Evolutionary conservation across 2,888 invertebrate genomes (phyloP), one percentile per base, ranked within the genome.

Genomic region (Sisyra terminalis): DNA sequence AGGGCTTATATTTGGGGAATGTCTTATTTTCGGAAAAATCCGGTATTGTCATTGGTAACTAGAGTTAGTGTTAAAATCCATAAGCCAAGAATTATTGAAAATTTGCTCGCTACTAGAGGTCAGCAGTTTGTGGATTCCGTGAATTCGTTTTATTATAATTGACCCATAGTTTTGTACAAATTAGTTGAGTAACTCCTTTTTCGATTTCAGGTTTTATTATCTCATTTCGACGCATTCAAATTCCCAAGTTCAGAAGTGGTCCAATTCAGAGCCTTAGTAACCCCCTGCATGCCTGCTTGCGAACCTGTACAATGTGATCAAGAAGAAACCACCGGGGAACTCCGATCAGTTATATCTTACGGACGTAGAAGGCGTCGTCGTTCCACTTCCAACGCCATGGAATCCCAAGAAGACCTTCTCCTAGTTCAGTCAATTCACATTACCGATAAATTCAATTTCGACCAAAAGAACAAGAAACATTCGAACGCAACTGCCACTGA

Each of bases 191-290:
- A n/a, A n/a, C n/a, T n/a, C n/a, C n/a, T n/a, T 43, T 41, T 46
- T 51, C 50, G 57, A 58, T 63, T 65, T 38, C 73, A 85, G 80
- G 75, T 85, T 52, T 67, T 92, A 47, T 67, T 89, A 46, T 89
- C 90, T 42, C 83, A 87, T 65, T 92, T 93, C 66, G 92, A 92
- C 61, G 92, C 92, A 30, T 93, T 93, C 74, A 92, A 93, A 63
- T 93, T 93, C 70, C 92, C 92, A 35, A 89, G 89, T 40, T 89
- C 89, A 10, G 90, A 92, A 60, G 83, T 89, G 37, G 92, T 93
- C 2, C 92, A 92, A 60, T 93, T 93, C 78, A 78, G 90, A 48
- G 92, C 92, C n/a, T 63, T 92, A 55, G 90, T 93, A 31, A 90
- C 90, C 2, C 92, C 92, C 1, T 92, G 92, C 61, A 83, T 93